Evolutionary conservation across 35 echinoderm and acorn worm species (phyloP).

Genomic region (Diadema setosum): DNA sequence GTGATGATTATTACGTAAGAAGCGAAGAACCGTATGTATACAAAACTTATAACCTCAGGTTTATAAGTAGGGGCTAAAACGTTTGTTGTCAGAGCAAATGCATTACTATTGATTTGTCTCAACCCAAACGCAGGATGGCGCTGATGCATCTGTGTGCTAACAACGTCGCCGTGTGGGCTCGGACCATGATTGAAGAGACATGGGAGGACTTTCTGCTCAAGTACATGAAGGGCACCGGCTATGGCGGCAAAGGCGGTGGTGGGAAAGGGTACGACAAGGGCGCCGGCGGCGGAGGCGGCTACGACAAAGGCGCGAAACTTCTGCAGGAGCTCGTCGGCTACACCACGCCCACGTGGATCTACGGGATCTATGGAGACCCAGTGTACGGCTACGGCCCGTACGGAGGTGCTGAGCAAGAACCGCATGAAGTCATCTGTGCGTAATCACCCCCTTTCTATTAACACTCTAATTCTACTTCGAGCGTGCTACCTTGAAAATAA

Average conservation of each 20-base stretch:
- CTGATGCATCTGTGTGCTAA: constrained; percentile 86
- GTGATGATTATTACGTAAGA: too few species aligned
- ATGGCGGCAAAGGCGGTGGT: constrained; percentile 43
- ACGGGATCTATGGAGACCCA: background rate
- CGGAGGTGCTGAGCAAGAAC: background rate
- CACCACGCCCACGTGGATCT: background rate
- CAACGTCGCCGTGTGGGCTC: constrained; percentile 72
- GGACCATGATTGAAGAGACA: constrained; percentile 86
- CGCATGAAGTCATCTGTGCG: background rate
- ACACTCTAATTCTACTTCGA: too few species aligned
- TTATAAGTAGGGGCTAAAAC: too few species aligned
- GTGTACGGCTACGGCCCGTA: constrained; percentile 3
- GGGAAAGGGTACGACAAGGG: background rate
- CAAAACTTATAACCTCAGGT: too few species aligned
- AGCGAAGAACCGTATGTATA: too few species aligned
- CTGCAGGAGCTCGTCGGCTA: background rate
- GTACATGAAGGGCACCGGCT: constrained; percentile 51
- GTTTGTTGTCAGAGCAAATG: too few species aligned
- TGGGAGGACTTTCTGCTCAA: constrained; percentile 93
- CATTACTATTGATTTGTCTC: too few species aligned
- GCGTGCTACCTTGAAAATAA: too few species aligned
- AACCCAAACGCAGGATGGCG: constrained; percentile 35
- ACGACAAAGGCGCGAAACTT: background rate
- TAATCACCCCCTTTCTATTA: background rate
- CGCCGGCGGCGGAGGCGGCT: background rate